Conservation (phyloP, 2,113 vertebrate species). For the Tylochromis polylepis region DNA sequence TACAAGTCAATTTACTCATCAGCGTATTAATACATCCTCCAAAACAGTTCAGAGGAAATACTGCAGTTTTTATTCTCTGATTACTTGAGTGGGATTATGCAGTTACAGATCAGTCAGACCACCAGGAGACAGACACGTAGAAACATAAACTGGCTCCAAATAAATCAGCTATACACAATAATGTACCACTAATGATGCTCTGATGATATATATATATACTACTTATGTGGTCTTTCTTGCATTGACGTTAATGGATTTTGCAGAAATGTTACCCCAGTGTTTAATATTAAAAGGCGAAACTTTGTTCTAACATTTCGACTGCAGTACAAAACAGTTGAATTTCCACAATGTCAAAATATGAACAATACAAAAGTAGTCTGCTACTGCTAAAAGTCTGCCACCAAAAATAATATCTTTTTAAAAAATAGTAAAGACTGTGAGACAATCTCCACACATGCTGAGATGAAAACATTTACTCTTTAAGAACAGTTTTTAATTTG, state of each 20-base stretch:
- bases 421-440: not conserved
- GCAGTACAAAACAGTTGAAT: not conserved
- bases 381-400: too few species aligned
- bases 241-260: not conserved
- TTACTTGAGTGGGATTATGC: not conserved
- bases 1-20: not conserved
- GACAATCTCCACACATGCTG: not conserved
- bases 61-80: not conserved
- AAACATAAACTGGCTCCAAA: not conserved
- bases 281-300: not conserved
- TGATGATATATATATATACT: too few species aligned
- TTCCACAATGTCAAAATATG: not conserved
- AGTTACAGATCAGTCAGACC: not conserved
- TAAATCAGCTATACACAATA: accelerated
- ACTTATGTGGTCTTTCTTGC: not conserved
- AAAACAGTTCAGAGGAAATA: not conserved
- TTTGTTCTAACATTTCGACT: accelerated
- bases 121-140: accelerated
- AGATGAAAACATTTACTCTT: not conserved
- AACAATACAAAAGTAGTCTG: not conserved
- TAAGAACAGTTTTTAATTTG: not conserved
- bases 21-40: not conserved
- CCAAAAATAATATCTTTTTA: not conserved
- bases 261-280: not conserved
- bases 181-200: accelerated